A percentile compares a stretch with the other conserved stretches of the same genome.
phyloP scores from a whole-genome alignment of 1,140 invertebrate species.

The Neuroterus valhalla region DNA sequence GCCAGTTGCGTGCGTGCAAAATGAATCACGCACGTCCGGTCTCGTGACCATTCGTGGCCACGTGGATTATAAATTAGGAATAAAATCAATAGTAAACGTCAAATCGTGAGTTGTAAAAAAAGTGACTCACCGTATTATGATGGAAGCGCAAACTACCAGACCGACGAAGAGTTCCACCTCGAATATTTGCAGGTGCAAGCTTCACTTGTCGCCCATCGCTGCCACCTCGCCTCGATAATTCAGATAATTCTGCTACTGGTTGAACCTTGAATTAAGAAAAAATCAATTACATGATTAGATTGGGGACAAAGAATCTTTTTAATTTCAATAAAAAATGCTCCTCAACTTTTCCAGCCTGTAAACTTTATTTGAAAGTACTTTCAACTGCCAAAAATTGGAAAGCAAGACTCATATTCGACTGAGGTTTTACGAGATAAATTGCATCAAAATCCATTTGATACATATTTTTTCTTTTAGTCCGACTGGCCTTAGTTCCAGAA shows the following conservation, averaged over 20 bases:
- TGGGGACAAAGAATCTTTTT: no score
- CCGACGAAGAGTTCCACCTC: conserved; percentile 85
- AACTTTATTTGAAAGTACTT: no score
- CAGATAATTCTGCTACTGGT: conserved; percentile 90
- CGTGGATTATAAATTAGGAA: conserved; percentile 31
- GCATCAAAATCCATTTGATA: no score
- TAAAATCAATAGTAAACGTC: conserved; percentile 11
- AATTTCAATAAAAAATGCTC: no score
- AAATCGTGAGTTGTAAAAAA: conserved; percentile 3
- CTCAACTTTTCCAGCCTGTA: no score
- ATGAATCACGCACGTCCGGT: conserved; percentile 38
- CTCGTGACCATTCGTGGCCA: conserved; percentile 11
- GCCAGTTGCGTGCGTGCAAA: conserved; percentile 28
- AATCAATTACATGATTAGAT: background rate
- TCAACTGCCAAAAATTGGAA: no score
- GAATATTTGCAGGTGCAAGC: conserved; percentile 81
- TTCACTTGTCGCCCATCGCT: conserved; percentile 81
- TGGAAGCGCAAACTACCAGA: conserved; percentile 86
- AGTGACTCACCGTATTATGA: conserved; percentile 78
- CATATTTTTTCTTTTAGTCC: no score
- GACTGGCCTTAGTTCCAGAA: no score
- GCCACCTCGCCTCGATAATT: conserved; percentile 82
- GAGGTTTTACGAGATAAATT: no score
- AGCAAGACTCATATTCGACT: no score
- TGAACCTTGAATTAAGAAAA: conserved; percentile 80